Base-by-base conservation (phyloP, 2,797 vertebrate species). In the Alca torda region DNA sequence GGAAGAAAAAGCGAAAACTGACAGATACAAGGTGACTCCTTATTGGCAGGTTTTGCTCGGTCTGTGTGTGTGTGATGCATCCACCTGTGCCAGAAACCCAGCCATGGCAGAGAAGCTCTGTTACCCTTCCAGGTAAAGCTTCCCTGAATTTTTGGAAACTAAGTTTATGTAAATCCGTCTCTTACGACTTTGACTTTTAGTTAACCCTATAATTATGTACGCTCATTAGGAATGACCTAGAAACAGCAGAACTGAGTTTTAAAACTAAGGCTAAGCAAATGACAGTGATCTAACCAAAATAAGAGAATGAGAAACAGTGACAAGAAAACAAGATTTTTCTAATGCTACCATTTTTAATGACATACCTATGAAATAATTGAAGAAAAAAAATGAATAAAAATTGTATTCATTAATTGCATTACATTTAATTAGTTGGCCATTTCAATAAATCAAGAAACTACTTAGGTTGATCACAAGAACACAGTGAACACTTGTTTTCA, bases 361-460 rank as follows among this genome's bases (percentile, higher is more conserved):
- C 3, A 4, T 28, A 45, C 24, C 12, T 25, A 43, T 59, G 20
- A 88, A 67, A 59, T 41, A 69, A 61, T 21, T 35, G 5, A 45
- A n/a, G 3, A 1, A 3, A 4, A 39, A 41, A 65, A 65, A 6
- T 1, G 1, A 63, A 57, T 30, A 68, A 48, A 46, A 73, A 6
- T 21, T 20, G 1, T 43, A 39, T 69, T 24, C 1, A 45, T 72
- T 65, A 82, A 53, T 35, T 2, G n/a, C 2, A 26, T 61, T 65
- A 11, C 11, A 35, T 37, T 61, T 72, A 64, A 33, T 68, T 69
- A 53, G 1, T 8, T 73, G 13, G 10, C 7, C 13, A 25, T 74
- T 83, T 73, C 16, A 65, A 48, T 67, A 43, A 63, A 51, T 48
- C 2, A 6, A 11, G 30, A 85, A 74, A 14, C 7, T n/a, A 30